Conservation (phyloP, 2,797 vertebrate genomes). For the Masticophis lateralis region DNA sequence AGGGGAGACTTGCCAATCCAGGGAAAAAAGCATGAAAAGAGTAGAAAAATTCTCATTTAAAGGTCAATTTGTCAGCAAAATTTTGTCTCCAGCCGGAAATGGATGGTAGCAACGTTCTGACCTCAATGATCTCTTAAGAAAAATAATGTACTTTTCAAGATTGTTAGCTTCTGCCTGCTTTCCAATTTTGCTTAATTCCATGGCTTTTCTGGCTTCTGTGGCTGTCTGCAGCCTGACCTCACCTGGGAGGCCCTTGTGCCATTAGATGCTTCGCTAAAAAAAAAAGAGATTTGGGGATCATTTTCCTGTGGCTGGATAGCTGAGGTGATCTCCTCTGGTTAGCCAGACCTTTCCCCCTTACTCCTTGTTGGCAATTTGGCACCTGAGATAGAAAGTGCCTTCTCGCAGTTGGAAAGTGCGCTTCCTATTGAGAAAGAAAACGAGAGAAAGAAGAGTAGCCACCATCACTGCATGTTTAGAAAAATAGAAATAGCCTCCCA, state of each 20-base stretch:
- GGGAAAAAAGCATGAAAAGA: conserved; percentile 29
- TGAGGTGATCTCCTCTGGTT: conserved; percentile 77
- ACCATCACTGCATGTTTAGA: conserved; percentile 65
- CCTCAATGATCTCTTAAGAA: conserved; percentile 55
- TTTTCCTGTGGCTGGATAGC: conserved; percentile 75
- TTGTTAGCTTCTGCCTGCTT: conserved; percentile 49
- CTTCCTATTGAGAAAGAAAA: conserved; percentile 61
- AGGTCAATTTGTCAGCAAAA: conserved; percentile 59
- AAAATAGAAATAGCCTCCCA: conserved; percentile 60
- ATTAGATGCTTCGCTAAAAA: conserved; percentile 75
- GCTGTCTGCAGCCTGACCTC: conserved; percentile 66
- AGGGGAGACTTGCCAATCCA: neutral
- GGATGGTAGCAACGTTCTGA: conserved; percentile 64
- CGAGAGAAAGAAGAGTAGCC: conserved; percentile 33
- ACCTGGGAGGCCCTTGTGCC: conserved; percentile 70
- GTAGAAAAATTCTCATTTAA: conserved; percentile 24
- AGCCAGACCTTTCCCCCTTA: conserved; percentile 68
- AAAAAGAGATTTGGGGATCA: conserved; percentile 69
- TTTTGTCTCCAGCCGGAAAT: conserved; percentile 35
- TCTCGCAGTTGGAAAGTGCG: conserved; percentile 69
- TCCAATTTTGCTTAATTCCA: conserved; percentile 67
- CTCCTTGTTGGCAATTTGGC: conserved; percentile 74
- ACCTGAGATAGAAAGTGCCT: conserved; percentile 75
- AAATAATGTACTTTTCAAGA: conserved; percentile 60
- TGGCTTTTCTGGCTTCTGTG: conserved; percentile 53